Percentiles rank a stretch among this genome's conserved stretches.
Conservation (phyloP, 2,797 vertebrate genomes). For the Pterois miles region DNA sequence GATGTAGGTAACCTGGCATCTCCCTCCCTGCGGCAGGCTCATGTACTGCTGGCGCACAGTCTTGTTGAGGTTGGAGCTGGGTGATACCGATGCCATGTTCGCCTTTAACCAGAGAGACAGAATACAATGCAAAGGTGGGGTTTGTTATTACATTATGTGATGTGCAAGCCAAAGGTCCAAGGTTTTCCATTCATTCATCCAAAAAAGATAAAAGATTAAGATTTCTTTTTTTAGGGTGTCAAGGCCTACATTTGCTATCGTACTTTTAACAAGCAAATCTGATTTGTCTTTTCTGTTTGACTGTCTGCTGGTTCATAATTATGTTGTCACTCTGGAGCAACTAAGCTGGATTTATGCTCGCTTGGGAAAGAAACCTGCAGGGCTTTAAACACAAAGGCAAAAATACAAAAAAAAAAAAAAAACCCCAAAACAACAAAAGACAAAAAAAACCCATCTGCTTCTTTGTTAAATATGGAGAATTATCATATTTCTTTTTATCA, state of each 20-base stretch:
- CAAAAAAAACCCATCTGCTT: no score
- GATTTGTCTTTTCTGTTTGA: no score
- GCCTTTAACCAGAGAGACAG: conserved; percentile 23
- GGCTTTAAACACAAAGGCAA: background rate
- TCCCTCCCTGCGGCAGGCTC: conserved; percentile 82
- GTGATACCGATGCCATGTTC: conserved; percentile 79
- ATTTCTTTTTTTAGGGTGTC: no score
- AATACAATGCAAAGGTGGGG: background rate
- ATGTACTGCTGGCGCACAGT: conserved; percentile 85
- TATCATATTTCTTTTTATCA: no score
- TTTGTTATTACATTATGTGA: background rate
- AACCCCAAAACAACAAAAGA: no score
- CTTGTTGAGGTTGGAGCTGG: conserved; percentile 88
- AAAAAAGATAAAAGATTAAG: no score
- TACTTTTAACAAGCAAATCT: background rate
- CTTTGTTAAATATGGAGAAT: no score
- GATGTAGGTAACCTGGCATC: conserved; percentile 88
- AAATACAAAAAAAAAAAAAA: background rate
- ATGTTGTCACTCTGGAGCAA: background rate
- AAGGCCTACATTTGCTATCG: background rate
- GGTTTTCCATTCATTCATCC: background rate
- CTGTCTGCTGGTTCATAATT: background rate
- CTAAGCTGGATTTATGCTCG: background rate
- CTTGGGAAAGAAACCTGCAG: background rate
- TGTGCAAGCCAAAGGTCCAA: background rate